Conservation (phyloP, 2,113 vertebrate species). For the Plectropomus leopardus region DNA sequence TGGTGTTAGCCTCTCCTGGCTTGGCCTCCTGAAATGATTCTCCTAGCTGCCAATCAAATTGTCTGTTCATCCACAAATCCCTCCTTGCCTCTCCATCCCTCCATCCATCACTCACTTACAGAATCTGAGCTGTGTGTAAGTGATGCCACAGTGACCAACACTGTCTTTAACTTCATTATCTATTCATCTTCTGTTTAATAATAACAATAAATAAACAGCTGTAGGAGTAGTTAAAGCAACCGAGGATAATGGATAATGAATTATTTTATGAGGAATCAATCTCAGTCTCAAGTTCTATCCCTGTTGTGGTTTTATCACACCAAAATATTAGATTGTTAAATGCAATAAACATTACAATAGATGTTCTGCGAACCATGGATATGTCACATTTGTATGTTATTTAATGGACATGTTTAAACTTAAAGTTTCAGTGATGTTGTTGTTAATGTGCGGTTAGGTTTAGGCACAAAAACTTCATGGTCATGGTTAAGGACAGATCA, state of each 20-base stretch:
- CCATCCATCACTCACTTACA: not conserved
- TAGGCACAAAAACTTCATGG: too few relatives aligned
- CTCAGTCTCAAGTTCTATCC: not conserved
- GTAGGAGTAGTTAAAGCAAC: not conserved
- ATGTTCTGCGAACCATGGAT: too few relatives aligned
- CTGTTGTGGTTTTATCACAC: not conserved
- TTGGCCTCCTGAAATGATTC: constrained; percentile 43
- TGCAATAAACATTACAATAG: not conserved
- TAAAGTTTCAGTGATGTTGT: too few relatives aligned
- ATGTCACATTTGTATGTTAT: not conserved
- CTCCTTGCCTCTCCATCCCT: constrained; percentile 5
- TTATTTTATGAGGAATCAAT: not conserved
- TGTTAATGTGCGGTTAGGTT: too few relatives aligned
- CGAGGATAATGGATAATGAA: not conserved
- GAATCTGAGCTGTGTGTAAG: not conserved
- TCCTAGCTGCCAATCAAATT: constrained; percentile 46
- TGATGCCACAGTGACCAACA: not conserved
- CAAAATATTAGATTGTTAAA: not conserved
- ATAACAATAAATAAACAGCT: not conserved
- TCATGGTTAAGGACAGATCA: too few relatives aligned
- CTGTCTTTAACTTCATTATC: not conserved
- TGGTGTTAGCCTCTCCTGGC: constrained; percentile 3
- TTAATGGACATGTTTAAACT: too few relatives aligned
- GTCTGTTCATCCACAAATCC: constrained; percentile 26
- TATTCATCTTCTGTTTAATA: not conserved